Base-by-base conservation (phyloP, 2,888 invertebrate species). In the Fissipunctia ypsillon region DNA sequence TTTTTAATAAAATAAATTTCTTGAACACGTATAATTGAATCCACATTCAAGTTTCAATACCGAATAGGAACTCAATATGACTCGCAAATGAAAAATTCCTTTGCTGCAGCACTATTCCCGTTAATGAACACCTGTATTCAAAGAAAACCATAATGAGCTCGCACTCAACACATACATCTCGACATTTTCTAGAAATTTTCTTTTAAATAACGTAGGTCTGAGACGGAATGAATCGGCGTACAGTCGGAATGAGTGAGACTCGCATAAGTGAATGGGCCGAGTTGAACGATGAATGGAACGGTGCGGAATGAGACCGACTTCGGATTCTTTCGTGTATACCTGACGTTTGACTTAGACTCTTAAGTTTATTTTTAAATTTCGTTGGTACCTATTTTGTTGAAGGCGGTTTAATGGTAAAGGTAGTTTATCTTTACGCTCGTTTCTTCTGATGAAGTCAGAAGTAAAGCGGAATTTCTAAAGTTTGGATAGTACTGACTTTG, bases 61-160 rank as follows among this genome's bases (percentile, higher is more conserved):
- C 70, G 74, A 72, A 76, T 61, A 64, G 77, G 85, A 87, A 84
- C 90, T 92, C 91, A 92, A 93, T 93, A 90, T 90, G 81, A 88
- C 81, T 83, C 85, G 87, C 89, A 93, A 94, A 96, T 95, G 95
- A 95, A 95, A 96, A 96, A 95, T 95, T 95, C 95, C 93, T 91
- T 90, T 88, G 87, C 54, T 38, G 65, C 67, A 48, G 69, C 69
- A 84, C 79, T 81, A 84, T 73, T 74, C 71, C 71, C 76, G 83
- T 86, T 87, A 88, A 87, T 93, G 93, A 94, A 92, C 91, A 89
- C 90, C 85, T 86, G 85, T 87, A 88, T 90, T 88, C 91, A 94
- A 83, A 85, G 84, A 86, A 85, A 85, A 93, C 93, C 92, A 84
- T 87, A 87, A 87, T 86, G 87, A 94, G 93, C 94, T 89, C 90